A percentile compares a stretch with the other conserved stretches of the same genome.
Evolutionary conservation across 2,888 invertebrate genomes (phyloP).

Genomic region (Pandemis corylana): DNA sequence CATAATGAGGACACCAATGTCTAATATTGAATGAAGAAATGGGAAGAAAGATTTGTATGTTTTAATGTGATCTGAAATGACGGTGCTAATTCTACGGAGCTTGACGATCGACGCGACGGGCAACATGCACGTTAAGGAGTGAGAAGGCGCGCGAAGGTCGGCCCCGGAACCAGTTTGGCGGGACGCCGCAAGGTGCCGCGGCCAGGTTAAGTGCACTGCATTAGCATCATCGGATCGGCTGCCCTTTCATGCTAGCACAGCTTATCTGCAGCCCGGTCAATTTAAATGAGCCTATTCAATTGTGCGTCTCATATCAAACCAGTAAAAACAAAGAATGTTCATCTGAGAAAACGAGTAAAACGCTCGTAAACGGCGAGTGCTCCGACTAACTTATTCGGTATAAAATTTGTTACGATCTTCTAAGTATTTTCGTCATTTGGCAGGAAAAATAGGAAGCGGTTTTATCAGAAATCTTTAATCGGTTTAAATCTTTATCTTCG

Average conservation of each 20-base stretch:
- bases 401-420: background rate
- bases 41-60: background rate
- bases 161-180: conserved; percentile 76
- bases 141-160: conserved; percentile 75
- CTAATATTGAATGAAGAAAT: too few species aligned
- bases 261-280: conserved; percentile 76
- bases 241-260: conserved; percentile 75
- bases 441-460: background rate
- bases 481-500: conserved; percentile 29
- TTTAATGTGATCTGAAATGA: conserved; percentile 35
- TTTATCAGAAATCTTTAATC: conserved; percentile 36
- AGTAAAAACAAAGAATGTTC: conserved; percentile 25
- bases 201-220: conserved; percentile 80
- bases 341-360: conserved; percentile 3
- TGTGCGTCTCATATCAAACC: conserved; percentile 51
- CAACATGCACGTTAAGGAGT: conserved; percentile 66
- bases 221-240: conserved; percentile 80
- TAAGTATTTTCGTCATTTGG: conserved; percentile 13
- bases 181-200: conserved; percentile 80
- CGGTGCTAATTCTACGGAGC: conserved; percentile 72
- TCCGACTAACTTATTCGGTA: conserved; percentile 2
- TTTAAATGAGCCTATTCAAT: conserved; percentile 79
- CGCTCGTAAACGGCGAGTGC: background rate
- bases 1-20: too few species aligned
- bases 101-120: conserved; percentile 71